Percentiles rank a stretch among this genome's conserved stretches.
These are phyloP conservation scores for Apodemus speciosus DNA, from an alignment of 2,113 vertebrate species.

Conservation along the genomic window DNA sequence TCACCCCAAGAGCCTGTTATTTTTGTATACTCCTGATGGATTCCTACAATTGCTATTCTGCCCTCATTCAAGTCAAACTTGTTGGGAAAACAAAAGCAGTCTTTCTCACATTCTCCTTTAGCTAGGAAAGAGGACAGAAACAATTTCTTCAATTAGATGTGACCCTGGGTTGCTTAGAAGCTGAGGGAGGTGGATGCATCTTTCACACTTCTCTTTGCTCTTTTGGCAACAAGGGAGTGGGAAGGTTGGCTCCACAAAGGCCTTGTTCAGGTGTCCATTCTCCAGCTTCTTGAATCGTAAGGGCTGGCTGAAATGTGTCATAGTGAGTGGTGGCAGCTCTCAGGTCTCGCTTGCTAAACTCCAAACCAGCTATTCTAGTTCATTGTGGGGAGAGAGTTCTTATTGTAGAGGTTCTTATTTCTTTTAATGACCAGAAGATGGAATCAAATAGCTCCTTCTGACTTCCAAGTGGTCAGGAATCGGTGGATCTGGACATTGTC, in stretches of 20 bases:
- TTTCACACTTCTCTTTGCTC: not conserved
- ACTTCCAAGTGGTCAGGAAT: not conserved
- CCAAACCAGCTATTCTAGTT: not conserved
- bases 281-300: not conserved
- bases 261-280: not conserved
- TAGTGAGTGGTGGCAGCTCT: not conserved
- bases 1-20: not conserved
- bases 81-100: not conserved
- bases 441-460: not conserved
- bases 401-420: not conserved
- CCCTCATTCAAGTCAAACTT: not conserved
- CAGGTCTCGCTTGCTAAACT: not conserved
- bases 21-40: not conserved
- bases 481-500: not conserved
- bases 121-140: not conserved
- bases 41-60: not conserved
- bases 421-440: not conserved
- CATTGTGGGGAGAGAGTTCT: too few species aligned
- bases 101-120: not conserved
- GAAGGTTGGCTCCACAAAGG: not conserved
- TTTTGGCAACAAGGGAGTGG: accelerated
- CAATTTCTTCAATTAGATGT: not conserved
- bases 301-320: too few species aligned
- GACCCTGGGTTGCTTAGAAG: not conserved
- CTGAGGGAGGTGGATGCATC: too few species aligned